phyloP scores from a whole-genome alignment of 2,888 invertebrate genomes.

The Scrobipalpa costella region DNA sequence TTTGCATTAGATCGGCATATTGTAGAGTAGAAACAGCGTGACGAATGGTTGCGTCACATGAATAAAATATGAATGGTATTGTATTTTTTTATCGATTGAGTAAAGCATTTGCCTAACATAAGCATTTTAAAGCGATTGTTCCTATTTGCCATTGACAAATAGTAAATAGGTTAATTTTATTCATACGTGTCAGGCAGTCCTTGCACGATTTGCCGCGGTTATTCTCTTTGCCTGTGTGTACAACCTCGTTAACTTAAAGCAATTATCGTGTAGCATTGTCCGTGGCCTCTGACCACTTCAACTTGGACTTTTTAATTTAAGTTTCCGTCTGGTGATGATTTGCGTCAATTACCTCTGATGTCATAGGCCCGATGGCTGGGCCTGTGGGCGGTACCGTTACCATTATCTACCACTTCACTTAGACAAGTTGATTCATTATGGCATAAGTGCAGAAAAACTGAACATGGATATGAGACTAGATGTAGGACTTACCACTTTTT shows the following conservation, averaged over 20 bases:
- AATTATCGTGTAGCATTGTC: conserved; percentile 29
- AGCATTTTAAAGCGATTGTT: conserved; percentile 13
- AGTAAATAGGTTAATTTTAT: conserved; percentile 44
- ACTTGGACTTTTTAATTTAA: conserved; percentile 9
- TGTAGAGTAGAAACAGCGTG: background rate
- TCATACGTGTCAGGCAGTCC: conserved; percentile 16
- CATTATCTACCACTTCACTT: conserved; percentile 9
- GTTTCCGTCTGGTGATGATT: background rate
- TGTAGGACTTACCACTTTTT: too few relatives aligned
- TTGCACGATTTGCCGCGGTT: conserved; percentile 11
- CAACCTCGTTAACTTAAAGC: conserved; percentile 32
- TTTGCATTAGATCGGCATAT: background rate
- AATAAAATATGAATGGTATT: background rate
- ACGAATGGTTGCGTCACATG: background rate
- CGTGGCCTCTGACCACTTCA: conserved; percentile 14
- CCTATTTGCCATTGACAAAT: conserved; percentile 9
- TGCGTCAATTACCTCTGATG: conserved; percentile 10
- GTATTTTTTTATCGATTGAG: background rate
- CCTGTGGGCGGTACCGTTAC: conserved; percentile 13
- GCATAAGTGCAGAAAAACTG: too few relatives aligned
- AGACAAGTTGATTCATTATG: conserved; percentile 6
- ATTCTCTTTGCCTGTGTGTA: conserved; percentile 6
- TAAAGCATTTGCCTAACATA: background rate
- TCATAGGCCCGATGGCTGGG: background rate
- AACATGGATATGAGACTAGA: too few relatives aligned